These are phyloP conservation scores for Pristionchus entomophagus DNA, from an alignment of 2,888 invertebrate species.

Conservation along the genomic window DNA sequence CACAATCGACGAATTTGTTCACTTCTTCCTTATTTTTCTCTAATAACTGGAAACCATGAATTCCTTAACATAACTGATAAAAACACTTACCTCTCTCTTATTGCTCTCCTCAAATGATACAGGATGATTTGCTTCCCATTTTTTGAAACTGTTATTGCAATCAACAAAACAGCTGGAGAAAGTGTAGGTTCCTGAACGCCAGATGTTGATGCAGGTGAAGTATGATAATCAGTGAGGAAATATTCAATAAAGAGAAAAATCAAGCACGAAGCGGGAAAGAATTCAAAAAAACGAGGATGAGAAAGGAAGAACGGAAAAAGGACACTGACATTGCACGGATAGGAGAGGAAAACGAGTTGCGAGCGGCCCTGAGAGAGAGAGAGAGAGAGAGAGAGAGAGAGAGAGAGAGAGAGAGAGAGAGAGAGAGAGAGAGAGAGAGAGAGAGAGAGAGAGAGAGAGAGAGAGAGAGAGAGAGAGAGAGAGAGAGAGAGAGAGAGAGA, in stretches of 20 bases:
- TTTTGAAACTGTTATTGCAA: no score
- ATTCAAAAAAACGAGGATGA: not conserved
- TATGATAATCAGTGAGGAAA: no score
- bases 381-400: constrained; percentile 35
- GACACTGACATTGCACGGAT: not conserved
- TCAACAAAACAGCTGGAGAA: no score
- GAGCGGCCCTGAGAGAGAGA: constrained; percentile 24
- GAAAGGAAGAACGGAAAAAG: not conserved
- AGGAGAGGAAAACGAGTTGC: not conserved
- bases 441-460: not conserved
- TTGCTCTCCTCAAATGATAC: no score
- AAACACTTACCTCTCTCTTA: no score
- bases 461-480: constrained; percentile 13
- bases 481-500: not conserved
- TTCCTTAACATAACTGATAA: no score
- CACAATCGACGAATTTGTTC: no score
- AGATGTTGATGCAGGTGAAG: no score
- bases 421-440: constrained; percentile 32
- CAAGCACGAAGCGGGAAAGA: not conserved
- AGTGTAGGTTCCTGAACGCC: no score
- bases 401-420: constrained; percentile 33
- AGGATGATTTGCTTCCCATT: no score
- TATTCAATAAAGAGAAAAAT: not conserved
- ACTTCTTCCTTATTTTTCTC: no score
- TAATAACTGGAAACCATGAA: no score